phyloP scores from a whole-genome alignment of 1,140 invertebrate species.

The Hylyphantes graminicola region DNA sequence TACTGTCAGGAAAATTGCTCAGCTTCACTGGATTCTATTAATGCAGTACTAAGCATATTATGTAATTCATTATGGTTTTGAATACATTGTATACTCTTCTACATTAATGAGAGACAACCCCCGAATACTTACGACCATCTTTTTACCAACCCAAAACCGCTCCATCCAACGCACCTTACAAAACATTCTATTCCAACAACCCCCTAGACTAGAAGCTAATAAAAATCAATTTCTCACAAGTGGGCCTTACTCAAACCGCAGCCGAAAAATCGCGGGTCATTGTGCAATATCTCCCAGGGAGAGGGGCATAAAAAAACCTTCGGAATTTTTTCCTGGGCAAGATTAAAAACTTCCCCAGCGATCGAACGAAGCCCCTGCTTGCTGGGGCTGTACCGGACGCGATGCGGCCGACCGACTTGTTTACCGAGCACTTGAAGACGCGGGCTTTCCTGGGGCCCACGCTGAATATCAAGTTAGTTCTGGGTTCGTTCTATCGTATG shows the following conservation, averaged over 20 bases:
- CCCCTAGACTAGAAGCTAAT: too few species aligned
- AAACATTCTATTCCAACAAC: too few species aligned
- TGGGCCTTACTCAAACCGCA: neutral
- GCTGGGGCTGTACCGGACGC: constrained; percentile 28
- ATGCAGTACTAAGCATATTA: too few species aligned
- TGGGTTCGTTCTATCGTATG: constrained; percentile 5
- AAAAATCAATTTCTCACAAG: constrained; percentile 28
- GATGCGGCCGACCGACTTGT: constrained; percentile 41
- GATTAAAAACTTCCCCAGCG: constrained; percentile 53
- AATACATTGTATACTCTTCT: too few species aligned
- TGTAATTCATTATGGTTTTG: too few species aligned
- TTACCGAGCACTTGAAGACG: constrained; percentile 55
- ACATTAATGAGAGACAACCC: too few species aligned
- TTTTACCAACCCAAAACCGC: too few species aligned
- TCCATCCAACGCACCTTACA: too few species aligned
- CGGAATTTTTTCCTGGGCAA: constrained; percentile 6
- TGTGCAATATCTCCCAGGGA: neutral
- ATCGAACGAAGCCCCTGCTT: constrained; percentile 39
- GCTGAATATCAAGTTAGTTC: constrained; percentile 55
- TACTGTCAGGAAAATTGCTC: too few species aligned
- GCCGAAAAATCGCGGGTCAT: neutral
- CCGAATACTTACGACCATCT: too few species aligned
- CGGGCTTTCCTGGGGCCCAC: constrained; percentile 52
- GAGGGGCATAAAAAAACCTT: neutral
- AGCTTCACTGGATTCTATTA: too few species aligned